Conservation (phyloP, 1,140 invertebrate genomes). For the Meteorus sp. region DNA sequence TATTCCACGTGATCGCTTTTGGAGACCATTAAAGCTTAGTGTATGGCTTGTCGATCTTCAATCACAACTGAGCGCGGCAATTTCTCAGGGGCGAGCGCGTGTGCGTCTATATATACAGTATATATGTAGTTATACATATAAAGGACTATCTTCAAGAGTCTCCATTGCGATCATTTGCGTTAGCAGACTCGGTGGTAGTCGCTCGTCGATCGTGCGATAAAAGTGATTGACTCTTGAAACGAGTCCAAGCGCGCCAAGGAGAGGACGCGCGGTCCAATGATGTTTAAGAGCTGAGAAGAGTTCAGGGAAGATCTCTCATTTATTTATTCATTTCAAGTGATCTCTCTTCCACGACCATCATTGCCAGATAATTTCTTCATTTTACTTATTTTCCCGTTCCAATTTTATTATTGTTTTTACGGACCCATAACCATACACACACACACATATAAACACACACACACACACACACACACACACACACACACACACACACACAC, state of each 20-base stretch:
- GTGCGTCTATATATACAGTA: too few relatives aligned
- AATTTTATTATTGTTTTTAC: too few relatives aligned
- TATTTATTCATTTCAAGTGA: too few relatives aligned
- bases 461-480: too few relatives aligned
- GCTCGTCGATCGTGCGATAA: slow-evolving; percentile 33
- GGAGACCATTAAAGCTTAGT: slow-evolving; percentile 29
- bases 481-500: too few relatives aligned
- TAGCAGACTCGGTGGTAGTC: slow-evolving; percentile 23
- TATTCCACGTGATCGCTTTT: slow-evolving; percentile 31
- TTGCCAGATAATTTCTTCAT: too few relatives aligned
- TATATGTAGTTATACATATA: too few relatives aligned
- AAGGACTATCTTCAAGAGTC: background rate
- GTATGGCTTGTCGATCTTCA: slow-evolving; percentile 19
- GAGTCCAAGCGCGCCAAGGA: slow-evolving; percentile 23
- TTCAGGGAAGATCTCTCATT: background rate
- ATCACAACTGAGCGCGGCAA: slow-evolving; percentile 24
- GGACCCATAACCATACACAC: too few relatives aligned
- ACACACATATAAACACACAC: too few relatives aligned
- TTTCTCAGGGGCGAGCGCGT: slow-evolving; percentile 28
- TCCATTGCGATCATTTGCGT: slow-evolving; percentile 32
- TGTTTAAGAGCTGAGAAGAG: too few relatives aligned
- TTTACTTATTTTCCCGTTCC: too few relatives aligned
- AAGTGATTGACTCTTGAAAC: slow-evolving; percentile 38
- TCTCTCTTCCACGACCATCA: too few relatives aligned
- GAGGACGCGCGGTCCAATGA: background rate